Percentiles rank a stretch among this genome's conserved stretches.
phyloP scores from a whole-genome alignment of 2,113 vertebrate genomes.

The Empidonax alnorum region DNA sequence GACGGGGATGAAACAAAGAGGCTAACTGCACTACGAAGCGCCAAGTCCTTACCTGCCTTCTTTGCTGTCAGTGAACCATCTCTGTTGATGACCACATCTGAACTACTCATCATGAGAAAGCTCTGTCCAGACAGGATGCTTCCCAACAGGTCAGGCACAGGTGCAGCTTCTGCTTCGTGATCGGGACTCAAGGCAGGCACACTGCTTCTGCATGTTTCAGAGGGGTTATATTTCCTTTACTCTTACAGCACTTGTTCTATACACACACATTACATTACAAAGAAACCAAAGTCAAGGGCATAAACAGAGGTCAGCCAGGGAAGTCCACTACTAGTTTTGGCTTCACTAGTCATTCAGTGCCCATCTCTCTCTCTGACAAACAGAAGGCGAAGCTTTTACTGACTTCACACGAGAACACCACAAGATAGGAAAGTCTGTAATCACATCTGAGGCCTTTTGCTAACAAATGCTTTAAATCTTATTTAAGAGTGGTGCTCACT shows the following conservation, averaged over 20 bases:
- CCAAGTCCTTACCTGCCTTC: conserved; percentile 77
- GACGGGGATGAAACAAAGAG: background rate
- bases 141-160: conserved; percentile 91
- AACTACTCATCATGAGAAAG: conserved; percentile 92
- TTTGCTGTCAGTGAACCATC: conserved; percentile 90
- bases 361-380: background rate
- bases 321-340: background rate
- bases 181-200: conserved; percentile 61
- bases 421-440: background rate
- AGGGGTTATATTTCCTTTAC: conserved; percentile 49
- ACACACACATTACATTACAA: conserved; percentile 23
- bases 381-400: background rate
- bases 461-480: background rate
- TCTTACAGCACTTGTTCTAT: conserved; percentile 51
- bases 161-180: conserved; percentile 75
- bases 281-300: conserved; percentile 26
- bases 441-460: background rate
- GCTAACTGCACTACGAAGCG: background rate
- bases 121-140: conserved; percentile 93
- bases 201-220: conserved; percentile 70
- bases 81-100: conserved; percentile 89
- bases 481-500: background rate
- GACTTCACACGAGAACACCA: background rate
- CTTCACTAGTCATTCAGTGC: background rate
- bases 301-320: background rate